Evolutionary conservation across 1,140 invertebrate species (phyloP).

Genomic region (Drosophila lacteicornis): DNA sequence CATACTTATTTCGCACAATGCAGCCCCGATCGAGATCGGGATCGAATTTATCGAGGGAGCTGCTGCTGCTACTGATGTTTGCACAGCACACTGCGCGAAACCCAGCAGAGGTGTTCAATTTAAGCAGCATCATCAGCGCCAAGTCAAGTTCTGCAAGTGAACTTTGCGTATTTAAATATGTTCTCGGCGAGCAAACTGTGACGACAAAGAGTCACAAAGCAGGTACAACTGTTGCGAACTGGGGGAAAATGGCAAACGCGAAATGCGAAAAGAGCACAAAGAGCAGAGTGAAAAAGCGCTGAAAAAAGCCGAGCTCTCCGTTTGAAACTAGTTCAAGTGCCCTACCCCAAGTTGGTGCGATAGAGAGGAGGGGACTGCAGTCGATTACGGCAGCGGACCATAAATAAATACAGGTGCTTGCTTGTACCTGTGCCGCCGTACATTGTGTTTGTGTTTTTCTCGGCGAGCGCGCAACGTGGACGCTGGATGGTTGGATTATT

Average conservation of each 20-base stretch:
- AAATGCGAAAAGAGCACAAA: conserved; percentile 11
- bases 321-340: conserved; percentile 77
- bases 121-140: conserved; percentile 6
- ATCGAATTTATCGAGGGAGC: conserved; percentile 16
- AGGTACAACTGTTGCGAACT: conserved; percentile 26
- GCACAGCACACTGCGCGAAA: conserved; percentile 11
- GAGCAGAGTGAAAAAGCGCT: conserved; percentile 5
- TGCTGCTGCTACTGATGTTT: conserved; percentile 5
- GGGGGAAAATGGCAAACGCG: conserved; percentile 30
- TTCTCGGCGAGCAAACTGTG: conserved; percentile 24
- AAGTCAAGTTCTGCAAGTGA: conserved; percentile 36
- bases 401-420: conserved; percentile 76
- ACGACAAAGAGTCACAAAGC: conserved; percentile 17
- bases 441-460: conserved; percentile 20
- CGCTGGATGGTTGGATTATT: conserved; percentile 39
- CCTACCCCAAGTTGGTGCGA: conserved; percentile 60
- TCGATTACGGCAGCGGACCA: conserved; percentile 77
- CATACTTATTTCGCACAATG: conserved; percentile 12
- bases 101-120: conserved; percentile 4
- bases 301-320: conserved; percentile 22
- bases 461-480: conserved; percentile 52
- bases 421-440: conserved; percentile 11
- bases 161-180: conserved; percentile 34
- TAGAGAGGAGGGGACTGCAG: conserved; percentile 35
- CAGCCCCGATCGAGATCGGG: conserved; percentile 1